Conservation (phyloP, 2,113 vertebrate genomes). For the Malurus elegans region DNA sequence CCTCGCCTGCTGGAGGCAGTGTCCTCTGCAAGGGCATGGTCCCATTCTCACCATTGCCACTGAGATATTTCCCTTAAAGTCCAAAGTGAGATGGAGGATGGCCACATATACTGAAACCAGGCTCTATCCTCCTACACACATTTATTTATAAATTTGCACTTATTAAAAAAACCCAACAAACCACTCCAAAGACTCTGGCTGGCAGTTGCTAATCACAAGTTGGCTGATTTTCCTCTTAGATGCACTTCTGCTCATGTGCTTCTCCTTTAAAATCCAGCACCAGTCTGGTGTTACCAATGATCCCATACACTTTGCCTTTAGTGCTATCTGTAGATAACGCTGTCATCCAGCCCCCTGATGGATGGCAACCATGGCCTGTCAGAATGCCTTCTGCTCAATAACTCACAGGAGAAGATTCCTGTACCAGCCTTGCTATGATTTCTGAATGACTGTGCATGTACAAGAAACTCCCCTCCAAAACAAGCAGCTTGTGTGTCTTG, state of each 20-base stretch:
- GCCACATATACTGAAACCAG: not conserved
- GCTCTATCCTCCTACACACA: not conserved
- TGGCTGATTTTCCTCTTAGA: not conserved
- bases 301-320: not conserved
- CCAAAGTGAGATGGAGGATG: not conserved
- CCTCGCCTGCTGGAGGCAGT: not conserved
- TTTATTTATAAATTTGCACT: not conserved
- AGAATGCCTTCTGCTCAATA: not conserved
- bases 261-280: not conserved
- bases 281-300: not conserved
- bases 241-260: not conserved
- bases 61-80: not conserved
- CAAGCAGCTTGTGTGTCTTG: not conserved
- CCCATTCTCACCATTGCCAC: not conserved
- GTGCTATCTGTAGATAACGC: not conserved
- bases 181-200: not conserved
- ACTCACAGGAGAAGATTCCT: not conserved
- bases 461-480: conserved; percentile 7
- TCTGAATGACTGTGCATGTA: not conserved
- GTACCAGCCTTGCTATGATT: not conserved
- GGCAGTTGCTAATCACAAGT: not conserved
- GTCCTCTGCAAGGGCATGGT: not conserved
- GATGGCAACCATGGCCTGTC: not conserved
- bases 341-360: not conserved
- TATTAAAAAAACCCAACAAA: not conserved